Conservation (phyloP, 92 coral and sea anemone genomes). For the Palythoa grandis region DNA sequence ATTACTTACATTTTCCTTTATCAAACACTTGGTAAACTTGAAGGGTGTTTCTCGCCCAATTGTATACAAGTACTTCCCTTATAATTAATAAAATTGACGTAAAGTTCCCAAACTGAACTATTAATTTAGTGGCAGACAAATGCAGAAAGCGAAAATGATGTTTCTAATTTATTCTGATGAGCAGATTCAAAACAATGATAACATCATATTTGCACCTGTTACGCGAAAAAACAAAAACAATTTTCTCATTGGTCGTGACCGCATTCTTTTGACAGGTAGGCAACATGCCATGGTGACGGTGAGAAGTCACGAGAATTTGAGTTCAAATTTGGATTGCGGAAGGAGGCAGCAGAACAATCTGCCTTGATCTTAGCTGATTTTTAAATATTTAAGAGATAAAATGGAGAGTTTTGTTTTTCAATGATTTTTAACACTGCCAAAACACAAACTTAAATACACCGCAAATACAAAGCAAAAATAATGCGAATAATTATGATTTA, state of each 20-base stretch:
- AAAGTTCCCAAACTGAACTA: neutral
- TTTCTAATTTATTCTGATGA: neutral
- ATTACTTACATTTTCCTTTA: neutral
- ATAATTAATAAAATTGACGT: neutral
- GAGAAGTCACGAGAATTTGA: neutral
- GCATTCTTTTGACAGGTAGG: neutral
- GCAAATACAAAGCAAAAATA: no score
- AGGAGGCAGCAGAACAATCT: no score
- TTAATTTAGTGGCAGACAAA: constrained; percentile 9
- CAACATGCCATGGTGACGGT: neutral
- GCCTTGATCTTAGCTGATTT: no score
- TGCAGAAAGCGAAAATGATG: neutral
- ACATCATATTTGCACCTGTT: constrained; percentile 3
- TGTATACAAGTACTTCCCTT: neutral
- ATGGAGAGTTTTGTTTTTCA: no score
- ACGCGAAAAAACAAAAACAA: neutral
- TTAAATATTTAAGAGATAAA: no score
- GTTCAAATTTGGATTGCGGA: no score
- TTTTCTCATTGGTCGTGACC: neutral
- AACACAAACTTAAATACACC: no score
- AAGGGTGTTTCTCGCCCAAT: neutral
- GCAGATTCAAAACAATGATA: neutral
- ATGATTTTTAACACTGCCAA: no score
- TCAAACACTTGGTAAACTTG: no score
- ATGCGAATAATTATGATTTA: no score